phyloP scores from a whole-genome alignment of 2,888 invertebrate species.

The Drosophila algonquin region DNA sequence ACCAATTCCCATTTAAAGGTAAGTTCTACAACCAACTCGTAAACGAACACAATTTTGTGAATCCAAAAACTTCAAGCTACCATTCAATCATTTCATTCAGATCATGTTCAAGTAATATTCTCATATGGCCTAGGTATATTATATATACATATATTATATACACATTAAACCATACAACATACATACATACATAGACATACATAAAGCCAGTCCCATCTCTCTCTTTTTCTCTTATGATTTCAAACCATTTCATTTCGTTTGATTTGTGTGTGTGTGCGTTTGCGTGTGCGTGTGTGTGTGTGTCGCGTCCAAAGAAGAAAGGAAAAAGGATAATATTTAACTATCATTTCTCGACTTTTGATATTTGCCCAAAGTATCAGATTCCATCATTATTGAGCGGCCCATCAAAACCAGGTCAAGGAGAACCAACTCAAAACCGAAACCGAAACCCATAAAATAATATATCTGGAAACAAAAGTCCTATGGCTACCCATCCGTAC shows the following conservation, averaged over 20 bases:
- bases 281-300: not conserved
- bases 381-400: constrained; percentile 85
- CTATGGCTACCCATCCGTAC: constrained; percentile 46
- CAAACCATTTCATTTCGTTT: constrained; percentile 50
- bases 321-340: constrained; percentile 1
- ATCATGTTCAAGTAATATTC: constrained; percentile 38
- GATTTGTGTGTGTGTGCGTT: constrained; percentile 5
- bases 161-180: constrained; percentile 54
- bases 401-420: constrained; percentile 81
- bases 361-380: constrained; percentile 76
- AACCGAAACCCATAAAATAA: constrained; percentile 21
- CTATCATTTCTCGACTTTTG: constrained; percentile 22
- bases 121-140: constrained; percentile 5
- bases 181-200: constrained; percentile 45
- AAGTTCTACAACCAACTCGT: constrained; percentile 39
- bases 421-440: constrained; percentile 39
- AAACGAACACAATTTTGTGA: constrained; percentile 62
- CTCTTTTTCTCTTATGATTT: constrained; percentile 40
- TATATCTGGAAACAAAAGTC: constrained; percentile 54
- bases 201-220: constrained; percentile 47
- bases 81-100: constrained; percentile 51
- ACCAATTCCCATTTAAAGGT: constrained; percentile 34
- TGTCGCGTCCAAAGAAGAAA: constrained; percentile 25
- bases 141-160: too few species aligned
- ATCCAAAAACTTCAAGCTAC: constrained; percentile 22